These are phyloP conservation scores for Brachyistius frenatus DNA, from an alignment of 2,113 vertebrate genomes.

Conservation along the genomic window DNA sequence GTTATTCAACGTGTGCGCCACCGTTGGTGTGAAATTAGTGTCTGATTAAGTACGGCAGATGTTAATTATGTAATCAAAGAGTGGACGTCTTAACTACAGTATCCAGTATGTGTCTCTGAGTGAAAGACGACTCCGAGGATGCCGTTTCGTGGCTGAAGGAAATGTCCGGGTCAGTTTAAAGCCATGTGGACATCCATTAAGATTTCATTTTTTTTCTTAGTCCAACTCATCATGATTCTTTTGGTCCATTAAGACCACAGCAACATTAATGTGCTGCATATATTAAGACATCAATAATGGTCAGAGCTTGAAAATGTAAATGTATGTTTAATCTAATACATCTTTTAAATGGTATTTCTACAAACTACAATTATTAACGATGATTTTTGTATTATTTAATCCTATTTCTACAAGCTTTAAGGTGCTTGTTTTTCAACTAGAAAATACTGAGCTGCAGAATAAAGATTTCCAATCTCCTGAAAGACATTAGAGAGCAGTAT, in stretches of 20 bases:
- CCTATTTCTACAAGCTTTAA: not conserved
- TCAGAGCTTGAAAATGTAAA: not conserved
- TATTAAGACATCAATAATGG: not conserved
- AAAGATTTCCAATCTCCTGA: slow-evolving; percentile 7
- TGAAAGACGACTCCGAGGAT: slow-evolving; percentile 8
- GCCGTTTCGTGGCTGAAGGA: not conserved
- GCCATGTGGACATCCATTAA: not conserved
- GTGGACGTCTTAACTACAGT: not conserved
- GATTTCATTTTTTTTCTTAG: not conserved
- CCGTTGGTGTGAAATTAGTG: slow-evolving; percentile 26
- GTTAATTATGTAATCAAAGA: slow-evolving; percentile 59
- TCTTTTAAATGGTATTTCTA: not conserved
- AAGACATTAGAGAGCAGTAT: not conserved
- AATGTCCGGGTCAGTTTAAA: not conserved
- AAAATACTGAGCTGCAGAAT: not conserved
- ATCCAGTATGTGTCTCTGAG: slow-evolving; percentile 2
- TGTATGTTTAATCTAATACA: not conserved
- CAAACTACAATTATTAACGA: not conserved
- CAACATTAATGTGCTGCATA: not conserved
- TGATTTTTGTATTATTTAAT: not conserved
- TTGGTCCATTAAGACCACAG: not conserved
- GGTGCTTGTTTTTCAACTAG: not conserved
- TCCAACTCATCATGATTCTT: not conserved
- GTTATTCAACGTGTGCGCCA: slow-evolving; percentile 28
- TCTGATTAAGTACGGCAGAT: slow-evolving; percentile 39